A percentile compares a stretch with the other conserved stretches of the same genome.
Evolutionary conservation across 2,888 invertebrate genomes (phyloP).

Genomic region (Cinara cedri): DNA sequence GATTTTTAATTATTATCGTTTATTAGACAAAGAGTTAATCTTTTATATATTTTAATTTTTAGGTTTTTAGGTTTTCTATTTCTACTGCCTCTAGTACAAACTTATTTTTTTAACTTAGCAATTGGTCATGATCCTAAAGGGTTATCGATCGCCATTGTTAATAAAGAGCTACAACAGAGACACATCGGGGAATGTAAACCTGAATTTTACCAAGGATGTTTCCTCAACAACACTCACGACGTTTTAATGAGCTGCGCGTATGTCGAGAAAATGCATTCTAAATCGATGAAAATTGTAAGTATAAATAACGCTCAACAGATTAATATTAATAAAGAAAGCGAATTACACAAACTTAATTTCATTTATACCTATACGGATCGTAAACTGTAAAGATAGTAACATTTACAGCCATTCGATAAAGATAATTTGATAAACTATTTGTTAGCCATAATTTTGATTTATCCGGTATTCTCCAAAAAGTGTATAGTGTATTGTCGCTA

Average conservation of each 20-base stretch:
- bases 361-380: no score
- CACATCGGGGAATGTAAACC: slow-evolving; percentile 49
- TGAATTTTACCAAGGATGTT: slow-evolving; percentile 55
- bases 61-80: slow-evolving; percentile 83
- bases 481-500: no score
- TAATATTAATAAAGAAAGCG: no score
- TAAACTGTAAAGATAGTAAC: no score
- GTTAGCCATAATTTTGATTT: no score
- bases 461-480: no score
- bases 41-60: slow-evolving; percentile 61
- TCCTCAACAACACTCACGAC: slow-evolving; percentile 58
- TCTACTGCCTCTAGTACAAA: slow-evolving; percentile 81
- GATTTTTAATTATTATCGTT: no score
- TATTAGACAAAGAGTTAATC: no score
- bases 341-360: no score
- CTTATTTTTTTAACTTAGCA: slow-evolving; percentile 79
- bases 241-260: slow-evolving; percentile 60
- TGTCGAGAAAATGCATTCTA: slow-evolving; percentile 59
- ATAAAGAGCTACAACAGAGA: slow-evolving; percentile 71
- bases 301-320: no score
- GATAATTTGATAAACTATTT: no score
- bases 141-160: slow-evolving; percentile 78
- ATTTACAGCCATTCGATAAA: no score
- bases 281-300: slow-evolving; percentile 60
- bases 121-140: slow-evolving; percentile 78